Evolutionary conservation across 1,140 invertebrate species (phyloP).

Genomic region (Drosophila ogumai): DNA sequence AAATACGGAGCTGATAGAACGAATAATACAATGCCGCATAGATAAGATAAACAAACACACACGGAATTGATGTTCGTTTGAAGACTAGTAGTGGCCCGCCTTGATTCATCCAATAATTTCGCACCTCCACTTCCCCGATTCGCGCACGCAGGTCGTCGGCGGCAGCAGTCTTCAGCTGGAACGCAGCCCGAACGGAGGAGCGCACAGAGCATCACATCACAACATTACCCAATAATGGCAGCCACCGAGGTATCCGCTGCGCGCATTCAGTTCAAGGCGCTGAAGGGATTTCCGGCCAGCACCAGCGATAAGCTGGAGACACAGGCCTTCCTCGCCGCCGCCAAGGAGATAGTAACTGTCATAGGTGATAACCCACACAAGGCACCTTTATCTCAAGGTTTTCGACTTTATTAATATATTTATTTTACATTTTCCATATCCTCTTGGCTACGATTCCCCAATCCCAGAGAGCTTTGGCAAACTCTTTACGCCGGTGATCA

Average conservation of each 20-base stretch:
- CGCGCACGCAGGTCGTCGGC: constrained; percentile 5
- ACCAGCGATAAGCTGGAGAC: constrained; percentile 87
- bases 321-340: constrained; percentile 87
- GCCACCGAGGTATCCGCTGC: constrained; percentile 40
- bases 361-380: constrained; percentile 86
- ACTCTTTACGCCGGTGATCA: constrained; percentile 89
- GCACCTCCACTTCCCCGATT: constrained; percentile 14
- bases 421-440: neutral
- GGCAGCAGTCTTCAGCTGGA: constrained; percentile 16
- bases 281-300: constrained; percentile 85
- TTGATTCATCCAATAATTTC: constrained; percentile 27
- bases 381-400: neutral
- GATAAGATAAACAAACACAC: constrained; percentile 49
- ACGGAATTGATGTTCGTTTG: constrained; percentile 12
- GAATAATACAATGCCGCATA: constrained; percentile 23
- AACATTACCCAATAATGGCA: constrained; percentile 14
- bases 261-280: constrained; percentile 72
- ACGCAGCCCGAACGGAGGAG: constrained; percentile 3
- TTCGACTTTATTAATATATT: neutral
- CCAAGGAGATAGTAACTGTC: constrained; percentile 87
- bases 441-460: neutral
- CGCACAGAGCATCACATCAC: neutral
- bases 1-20: constrained; percentile 16
- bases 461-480: constrained; percentile 89
- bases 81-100: constrained; percentile 21